Conservation (phyloP, 2,888 invertebrate species). For the Dynastes hyllus region DNA sequence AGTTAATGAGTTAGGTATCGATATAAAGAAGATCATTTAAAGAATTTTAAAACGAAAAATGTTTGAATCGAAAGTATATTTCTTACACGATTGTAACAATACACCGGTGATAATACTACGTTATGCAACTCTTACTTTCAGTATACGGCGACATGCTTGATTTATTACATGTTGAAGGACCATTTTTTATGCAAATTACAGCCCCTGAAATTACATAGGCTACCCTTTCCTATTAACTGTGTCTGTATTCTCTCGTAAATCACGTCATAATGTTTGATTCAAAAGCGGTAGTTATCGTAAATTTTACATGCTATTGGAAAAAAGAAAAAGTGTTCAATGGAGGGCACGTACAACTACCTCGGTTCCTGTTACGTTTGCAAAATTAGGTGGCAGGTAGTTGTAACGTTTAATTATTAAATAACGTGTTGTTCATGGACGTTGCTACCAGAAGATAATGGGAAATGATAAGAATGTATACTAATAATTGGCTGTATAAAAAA, state of each 20-base stretch:
- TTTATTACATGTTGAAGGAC: conserved; percentile 34
- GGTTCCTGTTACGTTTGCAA: neutral
- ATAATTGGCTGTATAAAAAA: too few species aligned
- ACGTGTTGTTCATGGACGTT: too few species aligned
- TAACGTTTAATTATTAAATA: too few species aligned
- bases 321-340: neutral
- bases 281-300: conserved; percentile 36
- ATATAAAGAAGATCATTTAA: neutral
- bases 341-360: neutral
- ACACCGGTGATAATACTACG: neutral
- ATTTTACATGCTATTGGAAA: conserved; percentile 45
- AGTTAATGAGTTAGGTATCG: neutral
- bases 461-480: too few species aligned
- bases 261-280: conserved; percentile 49
- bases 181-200: conserved; percentile 44
- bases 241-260: conserved; percentile 31
- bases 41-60: neutral
- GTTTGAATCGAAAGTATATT: too few species aligned
- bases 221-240: conserved; percentile 42
- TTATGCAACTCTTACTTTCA: neutral
- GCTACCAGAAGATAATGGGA: too few species aligned
- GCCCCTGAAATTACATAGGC: conserved; percentile 37
- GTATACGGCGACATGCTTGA: conserved; percentile 22
- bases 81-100: too few species aligned
- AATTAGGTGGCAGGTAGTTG: neutral